Evolutionary conservation across 2,797 vertebrate genomes (phyloP), one percentile per base, ranked within the genome.

Genomic region (Anisognathus igniventris): DNA sequence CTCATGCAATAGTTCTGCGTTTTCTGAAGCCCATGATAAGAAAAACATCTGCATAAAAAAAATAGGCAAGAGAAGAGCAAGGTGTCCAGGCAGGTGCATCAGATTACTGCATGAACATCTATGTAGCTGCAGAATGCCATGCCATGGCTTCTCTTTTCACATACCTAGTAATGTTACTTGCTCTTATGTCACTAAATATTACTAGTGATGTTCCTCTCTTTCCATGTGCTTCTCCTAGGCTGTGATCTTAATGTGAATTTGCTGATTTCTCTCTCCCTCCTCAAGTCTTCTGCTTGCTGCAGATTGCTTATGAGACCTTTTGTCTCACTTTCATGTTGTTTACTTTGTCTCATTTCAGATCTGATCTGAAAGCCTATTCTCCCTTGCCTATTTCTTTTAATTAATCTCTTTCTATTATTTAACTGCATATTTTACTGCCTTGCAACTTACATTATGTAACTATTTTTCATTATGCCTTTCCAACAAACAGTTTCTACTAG

Each of bases 391-490:
- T 92, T 87, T 85, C 14, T 78, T 67, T 67, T 93, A 90, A 92
- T 95, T 88, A 91, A 79, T 93, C 35, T 74, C 17, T 86, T 86
- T 78, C 20, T 80, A 1, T 88, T 93, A 83, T 89, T 94, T 95
- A 91, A 70, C 81, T 88, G 47, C 6, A 3, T 86, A 35, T 88
- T 93, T 91, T 90, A 56, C 37, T 92, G 44, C 33, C 57, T 94
- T 91, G 35, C 19, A 75, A 23, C 50, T 90, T 71, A 54, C 17
- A 82, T 88, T 65, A 45, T 77, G 47, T 27, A 80, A 17, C 47
- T 86, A 7, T 58, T 93, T 92, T 90, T 87, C 24, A 2, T 75
- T 16, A 48, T 62, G 17, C 35, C 27, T 81, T 86, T 86, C 64
- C 3, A 9, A 73, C 10, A 88, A 86, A 54, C 33, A 44, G 42